Percentiles rank a stretch among this genome's conserved stretches.
Conservation (phyloP, 2,888 invertebrate species). For the Embidobia sp. region DNA sequence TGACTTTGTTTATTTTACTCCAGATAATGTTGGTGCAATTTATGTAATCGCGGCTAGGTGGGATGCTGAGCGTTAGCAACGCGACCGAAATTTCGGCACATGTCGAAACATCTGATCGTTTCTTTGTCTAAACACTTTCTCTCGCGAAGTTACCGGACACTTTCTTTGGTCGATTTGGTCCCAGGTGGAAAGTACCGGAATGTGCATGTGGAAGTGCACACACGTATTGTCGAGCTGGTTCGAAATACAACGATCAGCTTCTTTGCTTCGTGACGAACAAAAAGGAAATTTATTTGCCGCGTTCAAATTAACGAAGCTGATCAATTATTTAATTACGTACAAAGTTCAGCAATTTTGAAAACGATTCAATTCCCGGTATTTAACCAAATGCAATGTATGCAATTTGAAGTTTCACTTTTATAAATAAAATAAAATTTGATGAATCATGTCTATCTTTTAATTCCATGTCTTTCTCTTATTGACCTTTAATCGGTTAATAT, state of each 20-base stretch:
- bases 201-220: conserved; percentile 57
- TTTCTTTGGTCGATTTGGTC: conserved; percentile 80
- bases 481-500: too few relatives aligned
- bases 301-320: not conserved
- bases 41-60: not conserved
- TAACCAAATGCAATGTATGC: too few relatives aligned
- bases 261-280: conserved; percentile 6
- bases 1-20: too few relatives aligned
- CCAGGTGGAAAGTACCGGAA: conserved; percentile 77
- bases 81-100: conserved; percentile 49
- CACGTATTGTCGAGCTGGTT: conserved; percentile 50
- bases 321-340: too few relatives aligned
- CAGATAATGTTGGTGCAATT: not conserved
- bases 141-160: conserved; percentile 77
- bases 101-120: conserved; percentile 34
- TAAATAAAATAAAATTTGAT: too few relatives aligned
- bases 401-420: too few relatives aligned
- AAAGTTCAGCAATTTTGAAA: too few relatives aligned
- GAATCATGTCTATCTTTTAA: too few relatives aligned
- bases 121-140: conserved; percentile 77
- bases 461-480: too few relatives aligned
- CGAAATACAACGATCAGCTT: conserved; percentile 13
- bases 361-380: too few relatives aligned
- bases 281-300: conserved; percentile 18
- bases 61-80: not conserved